These are phyloP conservation scores for Copsychus sechellarum DNA, from an alignment of 2,113 vertebrate species.

Conservation along the genomic window DNA sequence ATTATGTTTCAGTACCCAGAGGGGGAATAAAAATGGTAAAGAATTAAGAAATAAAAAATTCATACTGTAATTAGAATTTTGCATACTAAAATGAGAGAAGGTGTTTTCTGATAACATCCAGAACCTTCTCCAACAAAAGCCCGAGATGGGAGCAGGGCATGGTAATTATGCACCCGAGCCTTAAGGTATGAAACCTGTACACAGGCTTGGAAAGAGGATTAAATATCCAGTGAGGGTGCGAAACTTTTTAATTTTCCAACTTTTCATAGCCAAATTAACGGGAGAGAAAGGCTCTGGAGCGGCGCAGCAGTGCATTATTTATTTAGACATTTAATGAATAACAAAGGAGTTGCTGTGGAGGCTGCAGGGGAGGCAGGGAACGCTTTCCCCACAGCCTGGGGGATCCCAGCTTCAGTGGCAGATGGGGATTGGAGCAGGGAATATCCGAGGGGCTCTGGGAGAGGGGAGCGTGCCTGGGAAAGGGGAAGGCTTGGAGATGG, in stretches of 20 bases:
- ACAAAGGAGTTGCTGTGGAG: neutral
- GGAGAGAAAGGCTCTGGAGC: neutral
- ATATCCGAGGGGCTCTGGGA: neutral
- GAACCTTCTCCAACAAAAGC: slow-evolving; percentile 7
- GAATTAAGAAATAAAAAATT: slow-evolving; percentile 76
- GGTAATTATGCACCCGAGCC: slow-evolving; percentile 28
- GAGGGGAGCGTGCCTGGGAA: neutral
- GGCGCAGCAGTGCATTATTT: neutral
- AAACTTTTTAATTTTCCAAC: slow-evolving; percentile 31
- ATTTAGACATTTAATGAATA: neutral
- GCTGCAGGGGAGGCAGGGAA: neutral
- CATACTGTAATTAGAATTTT: slow-evolving; percentile 72
- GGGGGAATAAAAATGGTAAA: slow-evolving; percentile 62
- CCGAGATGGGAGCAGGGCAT: neutral
- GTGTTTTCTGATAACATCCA: slow-evolving; percentile 52
- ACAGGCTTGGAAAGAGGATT: slow-evolving; percentile 11
- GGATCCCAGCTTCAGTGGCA: fast-evolving
- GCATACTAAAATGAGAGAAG: slow-evolving; percentile 31
- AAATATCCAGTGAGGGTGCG: neutral
- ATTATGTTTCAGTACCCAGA: slow-evolving; percentile 67
- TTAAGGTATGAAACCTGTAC: neutral
- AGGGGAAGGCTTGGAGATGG: neutral
- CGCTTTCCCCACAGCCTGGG: fast-evolving
- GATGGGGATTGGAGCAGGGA: fast-evolving
- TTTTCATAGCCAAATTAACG: slow-evolving; percentile 19